Conservation (phyloP, 2,113 vertebrate species). For the Pelobates fuscus region DNA sequence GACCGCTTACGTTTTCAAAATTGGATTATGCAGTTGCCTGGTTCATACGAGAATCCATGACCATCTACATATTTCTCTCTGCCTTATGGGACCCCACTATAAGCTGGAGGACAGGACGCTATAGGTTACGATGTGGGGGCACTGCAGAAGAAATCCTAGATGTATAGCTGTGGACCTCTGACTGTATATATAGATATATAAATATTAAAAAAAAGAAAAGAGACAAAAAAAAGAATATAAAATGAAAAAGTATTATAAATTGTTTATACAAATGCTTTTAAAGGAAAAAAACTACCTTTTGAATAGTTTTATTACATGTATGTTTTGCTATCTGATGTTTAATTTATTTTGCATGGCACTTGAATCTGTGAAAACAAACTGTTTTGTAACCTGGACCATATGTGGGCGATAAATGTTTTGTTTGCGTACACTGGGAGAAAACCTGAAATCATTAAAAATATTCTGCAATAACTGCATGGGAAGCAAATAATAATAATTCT, state of each 20-base stretch:
- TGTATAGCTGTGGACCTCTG: constrained; percentile 74
- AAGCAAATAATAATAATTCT: constrained; percentile 29
- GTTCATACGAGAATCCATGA: constrained; percentile 99
- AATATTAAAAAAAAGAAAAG: constrained; percentile 32
- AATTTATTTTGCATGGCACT: constrained; percentile 84
- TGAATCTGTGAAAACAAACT: constrained; percentile 72
- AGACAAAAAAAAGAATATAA: constrained; percentile 23
- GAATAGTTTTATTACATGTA: constrained; percentile 77
- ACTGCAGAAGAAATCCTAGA: constrained; percentile 97
- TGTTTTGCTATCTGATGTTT: constrained; percentile 76
- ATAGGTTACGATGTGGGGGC: constrained; percentile 92
- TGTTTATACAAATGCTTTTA: constrained; percentile 75
- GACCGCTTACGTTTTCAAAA: constrained; percentile 90
- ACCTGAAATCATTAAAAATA: constrained; percentile 56
- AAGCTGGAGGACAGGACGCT: constrained; percentile 96
- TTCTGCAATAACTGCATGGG: constrained; percentile 67
- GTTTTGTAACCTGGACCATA: constrained; percentile 72
- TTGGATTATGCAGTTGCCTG: constrained; percentile 97
- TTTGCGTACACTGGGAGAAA: constrained; percentile 58
- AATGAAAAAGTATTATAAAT: constrained; percentile 73
- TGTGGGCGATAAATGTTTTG: constrained; percentile 57
- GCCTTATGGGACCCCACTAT: constrained; percentile 97
- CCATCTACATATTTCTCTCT: constrained; percentile 97
- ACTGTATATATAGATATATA: constrained; percentile 57
- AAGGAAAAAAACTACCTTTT: constrained; percentile 71